Base-by-base conservation (phyloP, 2,113 vertebrate species). In the Alligator mississippiensis region DNA sequence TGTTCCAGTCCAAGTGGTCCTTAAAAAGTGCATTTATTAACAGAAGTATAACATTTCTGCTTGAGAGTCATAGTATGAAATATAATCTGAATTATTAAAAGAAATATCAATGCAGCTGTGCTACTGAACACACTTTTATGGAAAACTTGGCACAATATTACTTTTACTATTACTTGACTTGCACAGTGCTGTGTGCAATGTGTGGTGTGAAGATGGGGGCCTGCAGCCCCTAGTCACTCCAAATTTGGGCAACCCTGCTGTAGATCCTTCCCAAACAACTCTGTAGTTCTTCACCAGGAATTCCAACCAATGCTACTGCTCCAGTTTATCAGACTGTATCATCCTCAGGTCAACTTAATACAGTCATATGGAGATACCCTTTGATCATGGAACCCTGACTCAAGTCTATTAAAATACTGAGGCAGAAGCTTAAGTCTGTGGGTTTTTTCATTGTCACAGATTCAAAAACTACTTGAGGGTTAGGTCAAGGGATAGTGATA, bases 331-430 rank as follows among this genome's bases (percentile, higher is more conserved):
- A 2, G 75, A 90, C 59, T 2, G 0, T 80, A 87, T 28, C 89
- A 91, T 55, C 80, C 34, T 19, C 24, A 9, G 76, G 9, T 63
- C 80, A 82, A 28, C 58, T 54, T 12, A 1, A 72, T 58, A 88
- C 77, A 78, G 15, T 62, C 57, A 30, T 19, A 11, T 14, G 76
- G 30, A 47, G 19, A 95, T 94, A 86, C 90, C 93, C 91, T 94
- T 90, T 0, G 0, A n/a, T 78, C 83, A 3, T 11, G 15, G 61
- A 92, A 24, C 19, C 17, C n/a, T 0, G 0, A 22, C 2, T 88
- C 2, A 2, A 72, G 84, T n/a, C 11, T 70, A 47, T 22, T 92
- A 78, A 92, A 61, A 89, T 91, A 4, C 89, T 59, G 81, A 57
- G 1, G 64, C 54, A 2, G 76, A 27, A 89, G 54, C 0, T 0